A percentile compares a stretch with the other conserved stretches of the same genome.
Evolutionary conservation across 2,888 invertebrate genomes (phyloP).

Genomic region (Galerucella pusilla): DNA sequence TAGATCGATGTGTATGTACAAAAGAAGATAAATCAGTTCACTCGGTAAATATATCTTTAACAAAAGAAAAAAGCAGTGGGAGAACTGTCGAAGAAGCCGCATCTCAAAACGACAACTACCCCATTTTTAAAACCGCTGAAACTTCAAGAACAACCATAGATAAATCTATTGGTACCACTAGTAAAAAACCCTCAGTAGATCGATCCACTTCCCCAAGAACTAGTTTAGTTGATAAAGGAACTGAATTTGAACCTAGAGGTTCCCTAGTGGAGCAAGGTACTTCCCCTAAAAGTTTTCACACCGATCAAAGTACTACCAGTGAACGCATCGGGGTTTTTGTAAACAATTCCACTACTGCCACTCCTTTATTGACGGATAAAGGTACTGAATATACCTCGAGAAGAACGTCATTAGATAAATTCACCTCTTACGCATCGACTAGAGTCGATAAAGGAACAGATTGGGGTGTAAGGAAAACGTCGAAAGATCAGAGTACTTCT

Average conservation of each 20-base stretch:
- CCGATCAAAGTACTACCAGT: not conserved
- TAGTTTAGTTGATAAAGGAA: slow-evolving; percentile 8
- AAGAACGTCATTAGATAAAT: not conserved
- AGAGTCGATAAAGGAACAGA: not conserved
- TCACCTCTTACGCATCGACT: not conserved
- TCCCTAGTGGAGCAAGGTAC: not conserved
- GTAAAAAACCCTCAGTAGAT: not conserved
- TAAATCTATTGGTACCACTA: not conserved
- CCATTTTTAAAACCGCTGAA: not conserved
- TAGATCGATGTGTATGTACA: not conserved
- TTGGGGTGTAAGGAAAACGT: not conserved
- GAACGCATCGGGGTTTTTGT: not conserved
- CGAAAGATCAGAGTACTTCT: not conserved
- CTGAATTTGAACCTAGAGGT: not conserved
- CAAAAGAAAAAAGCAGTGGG: slow-evolving; percentile 1
- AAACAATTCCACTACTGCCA: not conserved
- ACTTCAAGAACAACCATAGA: not conserved
- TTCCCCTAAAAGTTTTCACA: not conserved
- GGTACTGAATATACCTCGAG: not conserved
- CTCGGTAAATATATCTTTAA: not conserved
- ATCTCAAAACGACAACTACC: not conserved
- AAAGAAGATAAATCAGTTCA: not conserved
- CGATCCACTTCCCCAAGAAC: slow-evolving; percentile 2
- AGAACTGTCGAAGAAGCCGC: not conserved
- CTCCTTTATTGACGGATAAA: not conserved